A percentile compares a stretch with the other conserved stretches of the same genome.
Evolutionary conservation across 2,888 invertebrate species (phyloP).

Genomic region (Keiferia lycopersicella): DNA sequence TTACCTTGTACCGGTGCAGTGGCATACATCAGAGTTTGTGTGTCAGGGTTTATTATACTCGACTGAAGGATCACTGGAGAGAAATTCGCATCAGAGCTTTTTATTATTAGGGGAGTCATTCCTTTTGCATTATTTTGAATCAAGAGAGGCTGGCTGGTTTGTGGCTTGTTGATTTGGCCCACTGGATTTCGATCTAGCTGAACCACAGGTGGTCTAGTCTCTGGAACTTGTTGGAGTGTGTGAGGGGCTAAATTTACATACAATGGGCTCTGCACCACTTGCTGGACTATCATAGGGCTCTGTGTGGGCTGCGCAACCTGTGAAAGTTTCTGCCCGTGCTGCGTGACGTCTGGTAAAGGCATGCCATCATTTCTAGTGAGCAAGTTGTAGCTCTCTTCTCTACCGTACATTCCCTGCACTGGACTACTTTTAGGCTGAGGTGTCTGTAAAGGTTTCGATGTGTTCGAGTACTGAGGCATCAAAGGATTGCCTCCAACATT

Average conservation of each 20-base stretch:
- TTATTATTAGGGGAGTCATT: constrained; percentile 66
- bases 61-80: constrained; percentile 85
- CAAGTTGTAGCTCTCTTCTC: constrained; percentile 62
- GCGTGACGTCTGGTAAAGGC: constrained; percentile 58
- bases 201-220: constrained; percentile 53
- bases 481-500: constrained; percentile 60
- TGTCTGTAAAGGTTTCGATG: constrained; percentile 46
- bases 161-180: constrained; percentile 51
- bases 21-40: constrained; percentile 75
- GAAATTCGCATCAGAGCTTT: constrained; percentile 70
- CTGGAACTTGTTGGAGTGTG: constrained; percentile 60
- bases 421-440: constrained; percentile 55
- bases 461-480: constrained; percentile 65
- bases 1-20: constrained; percentile 72
- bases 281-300: constrained; percentile 68
- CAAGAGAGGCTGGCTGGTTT: constrained; percentile 57
- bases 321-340: constrained; percentile 49
- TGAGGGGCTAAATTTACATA: constrained; percentile 68
- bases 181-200: constrained; percentile 58
- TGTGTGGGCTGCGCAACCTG: constrained; percentile 42
- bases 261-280: constrained; percentile 67
- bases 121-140: constrained; percentile 66
- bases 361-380: constrained; percentile 46
- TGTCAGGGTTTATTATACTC: constrained; percentile 79
- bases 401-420: constrained; percentile 54